Percentiles rank a stretch among this genome's conserved stretches.
Conservation (phyloP, 2,797 vertebrate genomes). For the Limosa lapponica region DNA sequence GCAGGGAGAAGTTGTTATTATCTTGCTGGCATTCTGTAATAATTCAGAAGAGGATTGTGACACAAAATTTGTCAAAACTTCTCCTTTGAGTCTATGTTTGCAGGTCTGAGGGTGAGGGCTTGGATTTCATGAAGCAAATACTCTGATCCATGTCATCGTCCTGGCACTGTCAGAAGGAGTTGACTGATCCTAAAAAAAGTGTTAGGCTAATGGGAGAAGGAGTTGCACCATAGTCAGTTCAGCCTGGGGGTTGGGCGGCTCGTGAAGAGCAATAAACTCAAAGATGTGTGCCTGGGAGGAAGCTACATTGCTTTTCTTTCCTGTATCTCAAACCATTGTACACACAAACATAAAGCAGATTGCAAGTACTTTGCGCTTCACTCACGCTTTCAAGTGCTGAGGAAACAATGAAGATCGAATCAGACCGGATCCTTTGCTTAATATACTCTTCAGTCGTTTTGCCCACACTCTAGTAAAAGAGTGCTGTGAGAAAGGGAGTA, state of each 20-base stretch:
- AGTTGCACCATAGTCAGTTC: background rate
- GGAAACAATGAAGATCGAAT: background rate
- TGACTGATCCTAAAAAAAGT: background rate
- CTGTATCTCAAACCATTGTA: background rate
- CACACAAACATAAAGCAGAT: background rate
- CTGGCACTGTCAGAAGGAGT: background rate
- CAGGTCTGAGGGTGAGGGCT: background rate
- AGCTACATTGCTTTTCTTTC: background rate
- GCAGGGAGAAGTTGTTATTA: background rate
- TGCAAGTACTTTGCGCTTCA: background rate
- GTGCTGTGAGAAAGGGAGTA: background rate
- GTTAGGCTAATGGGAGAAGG: background rate
- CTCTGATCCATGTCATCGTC: rapidly evolving
- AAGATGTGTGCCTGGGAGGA: background rate
- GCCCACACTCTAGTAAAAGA: background rate
- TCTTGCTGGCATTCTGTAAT: background rate
- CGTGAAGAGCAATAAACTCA: background rate
- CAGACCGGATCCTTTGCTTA: background rate
- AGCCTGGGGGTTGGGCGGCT: background rate
- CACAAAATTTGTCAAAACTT: background rate
- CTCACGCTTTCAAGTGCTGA: background rate
- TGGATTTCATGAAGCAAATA: background rate
- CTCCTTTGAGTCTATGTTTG: background rate
- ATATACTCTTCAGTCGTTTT: background rate
- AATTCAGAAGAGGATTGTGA: background rate